A percentile compares a stretch with the other conserved stretches of the same genome.
These are phyloP conservation scores for Salmo trutta DNA, from an alignment of 2,797 vertebrate genomes.

Conservation along the genomic window DNA sequence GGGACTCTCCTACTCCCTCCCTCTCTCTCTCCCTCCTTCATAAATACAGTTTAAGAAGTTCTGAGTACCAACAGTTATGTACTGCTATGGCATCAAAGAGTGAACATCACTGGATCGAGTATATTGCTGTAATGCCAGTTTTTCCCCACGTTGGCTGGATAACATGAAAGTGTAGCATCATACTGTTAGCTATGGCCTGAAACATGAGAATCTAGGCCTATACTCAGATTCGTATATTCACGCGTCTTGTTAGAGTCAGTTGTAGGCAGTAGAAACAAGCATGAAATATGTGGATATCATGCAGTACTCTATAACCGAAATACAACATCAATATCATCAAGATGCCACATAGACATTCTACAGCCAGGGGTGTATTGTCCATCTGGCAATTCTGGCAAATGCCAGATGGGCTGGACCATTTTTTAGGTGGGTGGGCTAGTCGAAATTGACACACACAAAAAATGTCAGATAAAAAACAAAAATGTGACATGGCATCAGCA, in stretches of 20 bases:
- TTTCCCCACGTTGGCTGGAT: no score
- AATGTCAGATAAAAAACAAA: no score
- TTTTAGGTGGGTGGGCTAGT: no score
- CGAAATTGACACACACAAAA: no score
- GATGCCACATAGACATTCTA: no score
- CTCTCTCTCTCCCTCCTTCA: constrained; percentile 13
- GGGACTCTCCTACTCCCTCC: background rate
- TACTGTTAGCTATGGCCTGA: background rate
- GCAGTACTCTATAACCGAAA: background rate
- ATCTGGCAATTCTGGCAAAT: no score
- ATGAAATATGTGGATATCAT: background rate
- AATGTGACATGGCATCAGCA: no score
- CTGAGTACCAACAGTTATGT: constrained; percentile 22
- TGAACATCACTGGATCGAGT: background rate
- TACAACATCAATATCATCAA: background rate
- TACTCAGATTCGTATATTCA: background rate
- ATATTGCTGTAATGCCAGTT: background rate
- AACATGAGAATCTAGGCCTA: background rate
- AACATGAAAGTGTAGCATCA: no score
- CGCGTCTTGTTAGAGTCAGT: background rate
- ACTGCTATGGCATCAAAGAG: constrained; percentile 26
- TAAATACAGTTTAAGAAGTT: constrained; percentile 24
- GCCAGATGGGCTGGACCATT: no score
- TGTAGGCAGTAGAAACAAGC: background rate
- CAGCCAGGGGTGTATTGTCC: no score